Evolutionary conservation across 2,113 vertebrate genomes (phyloP).

Genomic region (Aphelocoma coerulescens): DNA sequence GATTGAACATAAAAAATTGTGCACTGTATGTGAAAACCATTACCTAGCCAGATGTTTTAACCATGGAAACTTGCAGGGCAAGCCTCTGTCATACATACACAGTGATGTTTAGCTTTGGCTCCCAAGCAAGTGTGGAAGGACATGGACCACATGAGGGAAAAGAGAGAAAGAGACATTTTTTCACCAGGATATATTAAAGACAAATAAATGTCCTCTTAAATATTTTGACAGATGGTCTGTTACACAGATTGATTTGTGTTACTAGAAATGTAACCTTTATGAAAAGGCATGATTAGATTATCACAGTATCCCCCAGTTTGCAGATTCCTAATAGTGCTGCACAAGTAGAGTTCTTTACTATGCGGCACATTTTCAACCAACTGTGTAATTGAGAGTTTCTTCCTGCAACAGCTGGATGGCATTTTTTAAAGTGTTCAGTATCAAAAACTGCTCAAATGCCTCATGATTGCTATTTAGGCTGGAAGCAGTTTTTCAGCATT

Average conservation of each 20-base stretch:
- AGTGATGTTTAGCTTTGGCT: not conserved
- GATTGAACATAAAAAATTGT: not conserved
- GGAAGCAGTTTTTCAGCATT: conserved; percentile 30
- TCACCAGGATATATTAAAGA: not conserved
- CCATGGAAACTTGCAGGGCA: not conserved
- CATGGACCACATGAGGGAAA: not conserved
- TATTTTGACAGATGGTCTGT: not conserved
- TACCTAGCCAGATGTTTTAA: not conserved
- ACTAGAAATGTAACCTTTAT: not conserved
- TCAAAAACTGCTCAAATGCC: conserved; percentile 29
- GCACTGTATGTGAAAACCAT: not conserved
- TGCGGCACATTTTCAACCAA: not conserved
- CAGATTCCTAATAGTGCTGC: not conserved
- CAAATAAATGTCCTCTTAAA: not conserved
- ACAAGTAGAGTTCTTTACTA: not conserved
- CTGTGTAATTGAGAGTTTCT: conserved; percentile 61
- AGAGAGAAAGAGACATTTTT: not conserved
- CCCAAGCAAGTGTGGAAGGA: not conserved
- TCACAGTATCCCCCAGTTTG: not conserved
- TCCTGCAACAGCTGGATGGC: conserved; percentile 42
- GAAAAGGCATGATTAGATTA: not conserved
- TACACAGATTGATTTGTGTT: not conserved
- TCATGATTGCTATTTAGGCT: conserved; percentile 32
- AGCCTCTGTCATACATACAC: not conserved
- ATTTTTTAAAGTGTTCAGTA: conserved; percentile 37